These are phyloP conservation scores for Scaptomyza polygonia DNA, from an alignment of 2,888 invertebrate species.

Conservation along the genomic window DNA sequence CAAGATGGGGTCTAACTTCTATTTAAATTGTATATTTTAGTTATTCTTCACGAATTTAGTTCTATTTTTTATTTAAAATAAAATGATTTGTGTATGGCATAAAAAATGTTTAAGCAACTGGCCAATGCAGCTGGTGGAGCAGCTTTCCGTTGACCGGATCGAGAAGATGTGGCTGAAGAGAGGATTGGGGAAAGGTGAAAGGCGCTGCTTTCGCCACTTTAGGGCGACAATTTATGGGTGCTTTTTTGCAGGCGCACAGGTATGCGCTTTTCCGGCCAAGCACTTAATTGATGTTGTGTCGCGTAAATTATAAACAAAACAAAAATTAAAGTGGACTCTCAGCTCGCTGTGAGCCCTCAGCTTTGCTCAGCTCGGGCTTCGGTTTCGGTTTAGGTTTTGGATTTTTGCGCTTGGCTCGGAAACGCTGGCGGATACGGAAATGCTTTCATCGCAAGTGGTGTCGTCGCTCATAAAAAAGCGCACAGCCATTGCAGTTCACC, in stretches of 20 bases:
- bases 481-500: constrained; percentile 37
- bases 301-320: constrained; percentile 83
- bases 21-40: neutral
- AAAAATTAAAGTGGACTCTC: constrained; percentile 82
- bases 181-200: constrained; percentile 14
- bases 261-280: constrained; percentile 82
- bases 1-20: neutral
- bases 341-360: constrained; percentile 23
- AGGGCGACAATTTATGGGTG: constrained; percentile 73
- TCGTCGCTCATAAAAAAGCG: constrained; percentile 72
- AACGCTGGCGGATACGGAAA: constrained; percentile 73
- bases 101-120: constrained; percentile 63
- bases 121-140: constrained; percentile 63
- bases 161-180: neutral
- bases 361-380: constrained; percentile 17
- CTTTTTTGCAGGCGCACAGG: constrained; percentile 82
- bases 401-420: constrained; percentile 31
- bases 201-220: constrained; percentile 70
- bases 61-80: too few relatives aligned
- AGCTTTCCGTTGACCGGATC: constrained; percentile 2
- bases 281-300: constrained; percentile 84
- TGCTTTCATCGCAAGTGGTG: constrained; percentile 81
- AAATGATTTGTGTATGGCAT: constrained; percentile 68
- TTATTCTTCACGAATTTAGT: neutral
- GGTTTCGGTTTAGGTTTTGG: constrained; percentile 13